A percentile compares a stretch with the other conserved stretches of the same genome.
Conservation (phyloP, 1,140 invertebrate species). For the Drosophila watanabei region DNA sequence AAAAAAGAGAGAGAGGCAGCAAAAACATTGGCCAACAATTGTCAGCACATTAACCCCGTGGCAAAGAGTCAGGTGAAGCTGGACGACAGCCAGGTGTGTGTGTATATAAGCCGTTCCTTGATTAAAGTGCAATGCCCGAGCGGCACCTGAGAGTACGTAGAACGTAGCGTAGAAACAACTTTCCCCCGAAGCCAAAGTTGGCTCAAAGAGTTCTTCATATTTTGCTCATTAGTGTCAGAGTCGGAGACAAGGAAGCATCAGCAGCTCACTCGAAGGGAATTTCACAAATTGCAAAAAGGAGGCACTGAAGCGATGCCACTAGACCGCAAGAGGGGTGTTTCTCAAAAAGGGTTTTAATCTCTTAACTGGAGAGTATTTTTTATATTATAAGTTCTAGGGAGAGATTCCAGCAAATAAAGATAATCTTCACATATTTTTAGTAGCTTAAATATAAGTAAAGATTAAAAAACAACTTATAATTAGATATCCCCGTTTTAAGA, state of each 20-base stretch:
- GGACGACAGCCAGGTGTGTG: slow-evolving; percentile 16
- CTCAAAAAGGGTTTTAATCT: background rate
- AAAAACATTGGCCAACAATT: slow-evolving; percentile 51
- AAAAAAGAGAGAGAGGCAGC: background rate
- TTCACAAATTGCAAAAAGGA: background rate
- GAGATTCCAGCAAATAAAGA: background rate
- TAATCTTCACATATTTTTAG: background rate
- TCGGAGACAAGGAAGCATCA: slow-evolving; percentile 31
- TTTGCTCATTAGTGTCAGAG: slow-evolving; percentile 65
- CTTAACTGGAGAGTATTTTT: background rate
- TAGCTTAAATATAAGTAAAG: background rate
- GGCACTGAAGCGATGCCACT: background rate
- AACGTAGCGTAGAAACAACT: slow-evolving; percentile 18
- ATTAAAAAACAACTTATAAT: background rate
- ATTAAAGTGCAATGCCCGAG: slow-evolving; percentile 63
- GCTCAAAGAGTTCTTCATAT: slow-evolving; percentile 49
- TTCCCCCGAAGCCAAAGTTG: slow-evolving; percentile 22
- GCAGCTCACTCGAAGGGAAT: slow-evolving; percentile 17
- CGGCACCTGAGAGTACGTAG: slow-evolving; percentile 3
- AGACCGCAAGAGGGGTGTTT: background rate
- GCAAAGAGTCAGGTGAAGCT: slow-evolving; percentile 26
- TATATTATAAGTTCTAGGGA: background rate
- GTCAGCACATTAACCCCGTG: slow-evolving; percentile 70
- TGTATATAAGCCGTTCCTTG: slow-evolving; percentile 38
- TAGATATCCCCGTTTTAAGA: background rate